phyloP scores from a whole-genome alignment of 2,888 invertebrate genomes.

The Azorinus chamasolen region DNA sequence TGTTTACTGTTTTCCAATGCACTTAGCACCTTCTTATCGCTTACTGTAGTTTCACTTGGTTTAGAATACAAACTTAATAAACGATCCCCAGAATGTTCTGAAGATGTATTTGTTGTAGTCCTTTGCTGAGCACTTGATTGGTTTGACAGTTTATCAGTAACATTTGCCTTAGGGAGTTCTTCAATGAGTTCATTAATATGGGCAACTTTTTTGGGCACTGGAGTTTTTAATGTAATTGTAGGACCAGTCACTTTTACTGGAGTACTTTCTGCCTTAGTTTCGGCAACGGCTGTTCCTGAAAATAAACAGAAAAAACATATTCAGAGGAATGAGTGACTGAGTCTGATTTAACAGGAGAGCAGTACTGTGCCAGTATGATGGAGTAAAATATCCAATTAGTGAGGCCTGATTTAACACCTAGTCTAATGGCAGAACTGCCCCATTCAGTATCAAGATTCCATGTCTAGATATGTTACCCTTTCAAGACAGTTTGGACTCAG shows the following conservation, averaged over 20 bases:
- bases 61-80: too few relatives aligned
- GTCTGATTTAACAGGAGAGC: too few relatives aligned
- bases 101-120: not conserved
- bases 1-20: not conserved
- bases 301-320: too few relatives aligned
- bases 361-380: too few relatives aligned
- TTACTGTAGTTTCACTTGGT: not conserved
- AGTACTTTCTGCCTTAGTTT: not conserved
- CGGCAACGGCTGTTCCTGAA: not conserved
- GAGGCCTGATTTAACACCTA: too few relatives aligned
- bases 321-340: too few relatives aligned
- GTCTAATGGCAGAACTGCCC: too few relatives aligned
- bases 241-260: conserved; percentile 19
- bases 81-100: not conserved
- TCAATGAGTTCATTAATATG: conserved; percentile 19
- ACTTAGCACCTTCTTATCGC: not conserved
- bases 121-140: conserved; percentile 4
- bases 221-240: conserved; percentile 59
- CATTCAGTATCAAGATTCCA: too few relatives aligned
- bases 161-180: conserved; percentile 6
- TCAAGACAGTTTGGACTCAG: too few relatives aligned
- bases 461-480: too few relatives aligned
- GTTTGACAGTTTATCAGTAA: conserved; percentile 19
- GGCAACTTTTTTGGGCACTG: conserved; percentile 35
- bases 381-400: too few relatives aligned